Evolutionary conservation across 2,888 invertebrate genomes (phyloP), one percentile per base, ranked within the genome.

Genomic region (Sceliomorpha sp.): DNA sequence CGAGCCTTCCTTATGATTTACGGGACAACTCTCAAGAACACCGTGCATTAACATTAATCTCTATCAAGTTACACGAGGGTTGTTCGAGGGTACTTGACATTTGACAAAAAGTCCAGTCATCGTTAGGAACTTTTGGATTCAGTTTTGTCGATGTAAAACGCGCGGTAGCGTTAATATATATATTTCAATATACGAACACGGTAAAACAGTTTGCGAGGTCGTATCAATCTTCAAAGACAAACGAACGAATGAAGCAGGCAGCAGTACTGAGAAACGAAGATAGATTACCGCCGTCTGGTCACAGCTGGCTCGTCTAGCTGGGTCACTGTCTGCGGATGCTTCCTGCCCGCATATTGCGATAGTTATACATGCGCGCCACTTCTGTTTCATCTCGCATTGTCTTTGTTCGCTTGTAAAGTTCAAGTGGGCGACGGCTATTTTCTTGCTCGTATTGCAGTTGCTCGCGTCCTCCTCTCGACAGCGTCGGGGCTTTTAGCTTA

Each of bases 211-310:
- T 20, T 50, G 50, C 36, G 59, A 47, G 53, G 37, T 45, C 53
- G 55, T 80, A 76, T 79, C 73, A 75, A 77, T 78, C 82, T 74
- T 68, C 72, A 70, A 69, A 74, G 77, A 82, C 79, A 83, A 82
- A 82, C 81, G 79, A 78, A 77, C 70, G 74, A 80, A 80, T n/a
- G n/a, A n/a, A 78, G 3, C 76, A 74, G 76, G 78, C 78, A 75
- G 75, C 71, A 74, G 64, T 69, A 72, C 71, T 70, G 60, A 60
- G 75, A 48, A 79, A 85, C 82, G 79, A 83, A 84, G 83, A 83
- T 78, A 76, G 77, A 84, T 83, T 59, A 75, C 76, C 73, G 44
- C 68, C 70, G 76, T 50, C 48, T 50, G 66, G 76, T 64, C 76
- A 63, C 76, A 77, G 75, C 75, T 78, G 78, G 70, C 53, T 68